Percentiles rank a stretch among this genome's conserved stretches.
Evolutionary conservation across 2,797 vertebrate species (phyloP).

Genomic region (Acanthis flammea): DNA sequence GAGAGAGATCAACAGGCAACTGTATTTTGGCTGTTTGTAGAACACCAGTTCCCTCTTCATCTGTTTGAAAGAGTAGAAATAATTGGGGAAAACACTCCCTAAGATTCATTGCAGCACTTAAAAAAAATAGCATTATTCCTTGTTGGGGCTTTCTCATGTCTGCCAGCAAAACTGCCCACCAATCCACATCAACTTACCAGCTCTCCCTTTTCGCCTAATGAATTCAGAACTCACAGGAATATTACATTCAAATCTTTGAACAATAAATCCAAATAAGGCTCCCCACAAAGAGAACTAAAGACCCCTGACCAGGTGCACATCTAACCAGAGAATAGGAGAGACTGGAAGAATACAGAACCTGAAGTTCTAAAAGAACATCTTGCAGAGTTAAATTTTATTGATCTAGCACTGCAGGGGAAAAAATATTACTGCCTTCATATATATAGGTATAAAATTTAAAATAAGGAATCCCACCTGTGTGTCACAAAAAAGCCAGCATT

Average conservation of each 20-base stretch:
- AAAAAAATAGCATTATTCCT: neutral
- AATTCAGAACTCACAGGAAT: neutral
- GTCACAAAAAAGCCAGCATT: neutral
- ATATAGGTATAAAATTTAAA: neutral
- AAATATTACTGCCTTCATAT: neutral
- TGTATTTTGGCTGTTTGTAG: neutral
- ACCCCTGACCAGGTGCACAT: neutral
- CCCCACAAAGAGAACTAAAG: neutral
- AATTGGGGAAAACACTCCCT: neutral
- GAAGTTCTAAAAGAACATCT: neutral
- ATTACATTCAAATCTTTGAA: neutral
- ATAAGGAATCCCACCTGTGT: neutral
- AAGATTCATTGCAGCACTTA: neutral
- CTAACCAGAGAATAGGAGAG: neutral
- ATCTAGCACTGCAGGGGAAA: neutral
- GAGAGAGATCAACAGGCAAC: neutral
- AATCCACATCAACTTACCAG: neutral
- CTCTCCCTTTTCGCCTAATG: neutral
- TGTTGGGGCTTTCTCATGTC: neutral
- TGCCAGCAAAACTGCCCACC: neutral
- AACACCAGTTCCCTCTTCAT: neutral
- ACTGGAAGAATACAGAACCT: neutral
- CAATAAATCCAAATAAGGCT: neutral
- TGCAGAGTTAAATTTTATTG: neutral
- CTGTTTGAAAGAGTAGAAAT: neutral